Percentiles rank a stretch among this genome's conserved stretches.
phyloP scores from a whole-genome alignment of 2,888 invertebrate genomes.

The Drosophila rellima region DNA sequence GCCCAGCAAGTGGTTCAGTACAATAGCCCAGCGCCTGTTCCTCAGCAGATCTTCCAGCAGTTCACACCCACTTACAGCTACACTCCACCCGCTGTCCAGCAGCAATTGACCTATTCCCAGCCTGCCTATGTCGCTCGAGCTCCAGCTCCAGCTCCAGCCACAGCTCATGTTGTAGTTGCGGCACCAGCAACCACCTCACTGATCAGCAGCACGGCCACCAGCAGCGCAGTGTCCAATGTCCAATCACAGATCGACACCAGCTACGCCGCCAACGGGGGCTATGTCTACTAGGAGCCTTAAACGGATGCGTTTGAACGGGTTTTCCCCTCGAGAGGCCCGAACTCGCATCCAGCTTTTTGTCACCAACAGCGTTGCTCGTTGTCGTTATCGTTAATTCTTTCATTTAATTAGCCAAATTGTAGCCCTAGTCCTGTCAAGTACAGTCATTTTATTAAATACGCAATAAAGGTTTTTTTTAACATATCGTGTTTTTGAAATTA shows the following conservation, averaged over 20 bases:
- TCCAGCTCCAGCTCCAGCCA: conserved; percentile 27
- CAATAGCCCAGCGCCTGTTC: conserved; percentile 15
- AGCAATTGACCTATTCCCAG: conserved; percentile 42
- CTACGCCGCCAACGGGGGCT: conserved; percentile 78
- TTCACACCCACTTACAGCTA: conserved; percentile 27
- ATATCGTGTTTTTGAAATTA: background rate
- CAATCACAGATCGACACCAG: conserved; percentile 57
- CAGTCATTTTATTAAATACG: conserved; percentile 24
- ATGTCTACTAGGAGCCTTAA: conserved; percentile 66
- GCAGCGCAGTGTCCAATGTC: conserved; percentile 11
- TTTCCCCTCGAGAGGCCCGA: conserved; percentile 33
- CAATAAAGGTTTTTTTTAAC: conserved; percentile 38
- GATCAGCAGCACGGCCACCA: conserved; percentile 20
- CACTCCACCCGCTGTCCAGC: conserved; percentile 32
- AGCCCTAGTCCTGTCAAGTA: conserved; percentile 47
- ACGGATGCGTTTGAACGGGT: conserved; percentile 54
- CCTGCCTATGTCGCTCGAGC: conserved; percentile 14
- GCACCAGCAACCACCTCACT: conserved; percentile 24
- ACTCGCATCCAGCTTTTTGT: conserved; percentile 50
- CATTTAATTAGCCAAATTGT: conserved; percentile 63
- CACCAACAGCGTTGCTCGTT: conserved; percentile 13
- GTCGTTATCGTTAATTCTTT: conserved; percentile 31
- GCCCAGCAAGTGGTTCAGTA: conserved; percentile 12
- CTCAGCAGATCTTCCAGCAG: conserved; percentile 39
- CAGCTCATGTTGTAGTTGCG: conserved; percentile 19